Evolutionary conservation across 1,140 invertebrate species (phyloP).

Genomic region (Trichonephila clavata): DNA sequence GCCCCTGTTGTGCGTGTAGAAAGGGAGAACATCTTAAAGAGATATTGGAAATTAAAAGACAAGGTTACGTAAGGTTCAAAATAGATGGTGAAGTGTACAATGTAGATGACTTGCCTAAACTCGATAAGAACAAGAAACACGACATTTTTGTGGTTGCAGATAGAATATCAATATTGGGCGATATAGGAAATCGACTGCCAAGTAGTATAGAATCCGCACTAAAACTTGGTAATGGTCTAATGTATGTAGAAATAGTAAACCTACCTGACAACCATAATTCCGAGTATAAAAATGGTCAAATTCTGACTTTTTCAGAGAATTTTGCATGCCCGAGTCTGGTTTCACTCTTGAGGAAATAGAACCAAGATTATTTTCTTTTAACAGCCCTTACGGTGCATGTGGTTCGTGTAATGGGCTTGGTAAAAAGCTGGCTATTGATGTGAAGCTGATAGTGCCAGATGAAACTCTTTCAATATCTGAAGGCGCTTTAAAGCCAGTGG

Average conservation of each 20-base stretch:
- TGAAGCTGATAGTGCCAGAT: not conserved
- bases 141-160: not conserved
- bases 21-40: not conserved
- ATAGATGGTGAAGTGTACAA: no score
- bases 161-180: not conserved
- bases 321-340: conserved; percentile 2
- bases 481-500: not conserved
- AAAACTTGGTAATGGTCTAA: not conserved
- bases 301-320: not conserved
- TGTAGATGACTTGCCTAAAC: no score
- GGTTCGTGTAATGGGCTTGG: conserved; percentile 76
- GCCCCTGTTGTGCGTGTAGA: not conserved
- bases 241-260: not conserved
- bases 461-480: not conserved
- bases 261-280: not conserved
- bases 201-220: not conserved
- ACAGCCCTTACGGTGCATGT: conserved; percentile 62
- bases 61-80: no score
- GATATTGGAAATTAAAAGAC: not conserved
- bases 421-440: not conserved
- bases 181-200: not conserved
- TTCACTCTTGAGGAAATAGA: conserved; percentile 66
- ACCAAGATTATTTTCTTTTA: conserved; percentile 24
- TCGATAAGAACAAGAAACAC: not conserved
- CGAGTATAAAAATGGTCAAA: no score